Evolutionary conservation across 2,113 vertebrate genomes (phyloP), one percentile per base, ranked within the genome.

Genomic region (Hepsetus odoe): DNA sequence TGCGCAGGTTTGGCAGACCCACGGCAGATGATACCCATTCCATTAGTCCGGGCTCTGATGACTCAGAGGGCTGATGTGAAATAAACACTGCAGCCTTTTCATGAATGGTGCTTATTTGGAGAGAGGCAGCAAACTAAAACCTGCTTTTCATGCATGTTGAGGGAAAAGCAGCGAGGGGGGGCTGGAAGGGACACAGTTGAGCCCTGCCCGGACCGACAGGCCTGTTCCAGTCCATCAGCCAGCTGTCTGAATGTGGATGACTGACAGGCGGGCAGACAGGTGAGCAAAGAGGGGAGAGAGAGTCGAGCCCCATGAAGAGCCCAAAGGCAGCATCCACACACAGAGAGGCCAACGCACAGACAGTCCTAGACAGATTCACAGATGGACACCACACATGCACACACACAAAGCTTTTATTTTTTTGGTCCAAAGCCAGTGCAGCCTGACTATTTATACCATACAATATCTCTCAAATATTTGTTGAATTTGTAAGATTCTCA

Each of bases 141-240:
- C 56, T 4, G 28, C 38, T 53, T 67, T 67, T 61, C 12, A 74
- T 40, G 22, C 61, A 35, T 66, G 18, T 56, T 65, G 53, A 72
- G 12, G 46, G 55, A 82, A 55, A 65, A 44, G 67, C 13, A 61
- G 24, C 32, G 20, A 64, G 42, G 42, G 58, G 33, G 56, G 51
- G 30, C 46, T n/a, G 61, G 55, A 26, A 66, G 11, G 68, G 35
- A 40, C 72, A 83, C 13, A 32, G 44, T 71, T 42, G 16, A 70
- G 66, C 53, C 73, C 26, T 35, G 16, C 3, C 35, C 38, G 5
- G 51, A 72, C 59, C 22, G 75, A 61, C 74, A 59, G 75, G 53
- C 51, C 69, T 66, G 69, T 82, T 73, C 61, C 35, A 44, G 51
- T 44, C 69, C 64, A 58, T 77, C 80, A 77, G 75, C 56, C 28